phyloP scores from a whole-genome alignment of 2,888 invertebrate genomes.

The Mamestra brassicae region DNA sequence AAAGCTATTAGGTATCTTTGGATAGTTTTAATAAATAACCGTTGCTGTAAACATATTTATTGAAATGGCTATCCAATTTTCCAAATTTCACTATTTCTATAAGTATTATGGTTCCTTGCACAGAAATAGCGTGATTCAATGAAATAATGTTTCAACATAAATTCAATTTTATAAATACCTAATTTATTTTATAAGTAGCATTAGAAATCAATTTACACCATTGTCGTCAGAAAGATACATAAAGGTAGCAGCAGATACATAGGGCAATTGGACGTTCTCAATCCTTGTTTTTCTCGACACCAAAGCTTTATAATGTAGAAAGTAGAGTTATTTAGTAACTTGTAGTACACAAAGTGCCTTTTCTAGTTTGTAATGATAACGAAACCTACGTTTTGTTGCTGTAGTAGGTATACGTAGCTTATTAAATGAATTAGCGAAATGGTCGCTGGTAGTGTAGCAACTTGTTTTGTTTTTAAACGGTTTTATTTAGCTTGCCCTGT shows the following conservation, averaged over 20 bases:
- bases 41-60: conserved; percentile 1
- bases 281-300: conserved; percentile 39
- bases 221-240: conserved; percentile 31
- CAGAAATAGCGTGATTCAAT: conserved; percentile 2
- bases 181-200: conserved; percentile 51
- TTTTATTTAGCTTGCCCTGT: too few species aligned
- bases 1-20: neutral
- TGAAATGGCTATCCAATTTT: neutral
- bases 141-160: conserved; percentile 36
- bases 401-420: too few species aligned
- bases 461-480: neutral
- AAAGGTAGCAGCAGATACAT: conserved; percentile 13
- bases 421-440: neutral
- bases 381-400: conserved; percentile 1
- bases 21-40: neutral
- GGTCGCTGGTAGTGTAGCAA: neutral
- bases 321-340: conserved; percentile 37
- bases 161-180: conserved; percentile 53
- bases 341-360: conserved; percentile 56
- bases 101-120: conserved; percentile 13
- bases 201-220: conserved; percentile 46
- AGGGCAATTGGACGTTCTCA: conserved; percentile 49
- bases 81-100: neutral
- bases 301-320: conserved; percentile 44
- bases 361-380: conserved; percentile 48